These are phyloP conservation scores for Chironomus riparius DNA, from an alignment of 2,888 invertebrate species.

Conservation along the genomic window DNA sequence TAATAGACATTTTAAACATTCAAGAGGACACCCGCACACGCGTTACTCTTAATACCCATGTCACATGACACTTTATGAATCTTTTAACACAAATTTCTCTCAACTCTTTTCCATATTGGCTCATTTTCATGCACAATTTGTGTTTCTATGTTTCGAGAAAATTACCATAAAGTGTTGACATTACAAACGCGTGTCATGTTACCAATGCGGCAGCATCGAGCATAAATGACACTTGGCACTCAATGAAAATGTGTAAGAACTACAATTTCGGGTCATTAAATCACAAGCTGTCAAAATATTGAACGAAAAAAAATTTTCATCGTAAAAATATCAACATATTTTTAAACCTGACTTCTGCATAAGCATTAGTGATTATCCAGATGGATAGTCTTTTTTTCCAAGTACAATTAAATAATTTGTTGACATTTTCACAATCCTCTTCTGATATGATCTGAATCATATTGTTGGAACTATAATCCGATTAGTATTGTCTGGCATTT, in stretches of 20 bases:
- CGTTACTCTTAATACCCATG: background rate
- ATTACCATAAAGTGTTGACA: constrained; percentile 27
- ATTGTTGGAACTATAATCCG: constrained; percentile 13
- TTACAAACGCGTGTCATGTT: constrained; percentile 21
- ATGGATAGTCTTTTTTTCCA: background rate
- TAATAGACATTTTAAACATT: background rate
- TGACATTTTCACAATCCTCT: constrained; percentile 23
- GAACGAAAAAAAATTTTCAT: background rate
- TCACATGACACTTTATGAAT: constrained; percentile 21
- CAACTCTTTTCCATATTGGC: constrained; percentile 12
- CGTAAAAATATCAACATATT: constrained; percentile 23
- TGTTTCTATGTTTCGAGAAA: background rate
- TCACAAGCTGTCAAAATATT: constrained; percentile 23
- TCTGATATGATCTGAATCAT: background rate
- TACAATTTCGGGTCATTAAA: background rate
- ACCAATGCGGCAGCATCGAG: background rate
- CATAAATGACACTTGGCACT: background rate
- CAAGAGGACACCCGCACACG: background rate
- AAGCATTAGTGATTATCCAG: constrained; percentile 3
- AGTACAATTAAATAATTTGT: constrained; percentile 23
- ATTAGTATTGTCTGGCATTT: constrained; percentile 16
- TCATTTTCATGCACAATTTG: background rate
- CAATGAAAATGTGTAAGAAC: background rate
- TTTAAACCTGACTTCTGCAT: constrained; percentile 9
- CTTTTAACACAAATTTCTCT: background rate